phyloP scores from a whole-genome alignment of 2,888 invertebrate species.

The Cantharis flavilabris region DNA sequence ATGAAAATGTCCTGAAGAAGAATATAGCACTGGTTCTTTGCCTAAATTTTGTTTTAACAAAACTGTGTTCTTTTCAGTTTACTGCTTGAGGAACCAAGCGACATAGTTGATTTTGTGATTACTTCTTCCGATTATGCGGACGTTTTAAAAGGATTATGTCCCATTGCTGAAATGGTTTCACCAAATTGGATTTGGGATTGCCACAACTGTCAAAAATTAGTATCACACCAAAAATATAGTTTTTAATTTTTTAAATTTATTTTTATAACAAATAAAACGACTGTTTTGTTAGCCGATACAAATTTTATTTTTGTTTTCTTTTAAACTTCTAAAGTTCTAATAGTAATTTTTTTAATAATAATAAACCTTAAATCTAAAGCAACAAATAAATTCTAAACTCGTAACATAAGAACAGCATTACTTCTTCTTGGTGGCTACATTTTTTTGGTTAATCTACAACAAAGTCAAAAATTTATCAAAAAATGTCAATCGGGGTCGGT shows the following conservation, averaged over 20 bases:
- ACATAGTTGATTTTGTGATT: slow-evolving; percentile 43
- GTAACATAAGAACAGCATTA: not conserved
- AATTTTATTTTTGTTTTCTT: not conserved
- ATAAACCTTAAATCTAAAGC: not conserved
- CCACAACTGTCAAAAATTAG: slow-evolving; percentile 52
- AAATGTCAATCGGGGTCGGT: too few species aligned
- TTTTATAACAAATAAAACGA: not conserved
- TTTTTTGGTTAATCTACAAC: not conserved
- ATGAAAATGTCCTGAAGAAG: too few species aligned
- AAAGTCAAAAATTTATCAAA: not conserved
- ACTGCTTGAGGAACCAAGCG: slow-evolving; percentile 44
- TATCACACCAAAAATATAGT: slow-evolving; percentile 34
- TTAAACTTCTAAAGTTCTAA: not conserved
- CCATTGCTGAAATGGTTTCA: slow-evolving; percentile 51
- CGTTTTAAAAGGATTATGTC: slow-evolving; percentile 39
- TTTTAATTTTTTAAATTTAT: not conserved
- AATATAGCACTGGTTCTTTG: too few species aligned
- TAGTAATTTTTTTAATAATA: not conserved
- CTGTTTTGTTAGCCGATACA: not conserved
- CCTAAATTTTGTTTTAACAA: not conserved
- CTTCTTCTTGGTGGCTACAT: not conserved
- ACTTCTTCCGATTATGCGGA: slow-evolving; percentile 41
- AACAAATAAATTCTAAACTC: not conserved
- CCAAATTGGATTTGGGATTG: slow-evolving; percentile 68
- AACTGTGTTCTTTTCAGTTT: slow-evolving; percentile 34